Base-by-base conservation (phyloP, 2,797 vertebrate genomes). In the Muraenolepis orangiensis region DNA sequence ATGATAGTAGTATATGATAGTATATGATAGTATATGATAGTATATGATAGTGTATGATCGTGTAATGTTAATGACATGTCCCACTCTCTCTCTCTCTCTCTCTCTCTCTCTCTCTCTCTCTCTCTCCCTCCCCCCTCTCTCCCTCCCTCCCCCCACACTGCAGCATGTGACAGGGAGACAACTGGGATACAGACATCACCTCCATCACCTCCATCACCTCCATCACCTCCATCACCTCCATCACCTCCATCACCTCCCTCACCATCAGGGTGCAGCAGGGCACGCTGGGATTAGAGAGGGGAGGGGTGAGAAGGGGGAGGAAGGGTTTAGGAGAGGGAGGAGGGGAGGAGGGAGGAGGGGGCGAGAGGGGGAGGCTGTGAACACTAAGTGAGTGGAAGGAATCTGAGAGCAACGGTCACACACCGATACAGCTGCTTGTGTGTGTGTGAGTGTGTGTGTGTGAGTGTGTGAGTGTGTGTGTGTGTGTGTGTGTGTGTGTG, bases 361-460 rank as follows among this genome's bases (percentile, higher is more conserved):
- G 57, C 12, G 57, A 57, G 51, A 75, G 14, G 80, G 85, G 76
- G 82, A 82, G 82, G 84, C 85, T 76, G 87, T 87, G 88, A 91
- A 91, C 88, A 87, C 81, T 89, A 90, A 91, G 81, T 92, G 85
- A 84, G 89, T 87, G 90, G 91, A 94, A 93, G 91, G 88, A 92
- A 93, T 92, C 86, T 81, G 81, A 81, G 86, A 79, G 84, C 76
- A 73, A 86, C 85, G 86, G 81, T 86, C 86, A 83, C 80, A 79
- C 78, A 83, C 84, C 84, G 20, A 89, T 86, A 86, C 82, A 75
- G 76, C 89, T 89, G 89, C 91, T 90, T 88, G 81, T 86, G 68
- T 20, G 80, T 81, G 67, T 66, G 78, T 82, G 87, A 87, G 87
- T 87, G 40, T 46, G 13, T 46, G 40, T 46, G 40, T 46, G 40